Percentiles rank a stretch among this genome's conserved stretches.
phyloP scores from a whole-genome alignment of 2,888 invertebrate genomes.

The Pollenia labialis region DNA sequence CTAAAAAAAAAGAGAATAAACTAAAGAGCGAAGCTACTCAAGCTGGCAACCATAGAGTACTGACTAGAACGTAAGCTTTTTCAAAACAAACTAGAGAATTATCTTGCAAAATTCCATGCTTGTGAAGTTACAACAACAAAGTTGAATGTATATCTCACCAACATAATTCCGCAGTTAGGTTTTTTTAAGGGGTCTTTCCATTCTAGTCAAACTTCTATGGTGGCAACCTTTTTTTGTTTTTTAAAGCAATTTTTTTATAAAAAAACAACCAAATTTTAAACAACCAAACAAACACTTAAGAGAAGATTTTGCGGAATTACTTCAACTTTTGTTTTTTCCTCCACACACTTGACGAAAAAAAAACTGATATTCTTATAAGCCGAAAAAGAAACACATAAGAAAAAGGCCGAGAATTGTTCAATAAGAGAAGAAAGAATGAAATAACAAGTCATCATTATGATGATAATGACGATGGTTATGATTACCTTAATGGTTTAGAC shows the following conservation, averaged over 20 bases:
- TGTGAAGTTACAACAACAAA: too few relatives aligned
- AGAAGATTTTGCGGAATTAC: conserved; percentile 57
- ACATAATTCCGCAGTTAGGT: too few relatives aligned
- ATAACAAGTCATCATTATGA: conserved; percentile 15
- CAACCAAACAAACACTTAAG: conserved; percentile 19
- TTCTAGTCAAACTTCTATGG: too few relatives aligned
- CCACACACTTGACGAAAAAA: conserved; percentile 20
- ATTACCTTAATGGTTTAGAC: conserved; percentile 26
- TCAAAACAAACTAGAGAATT: too few relatives aligned
- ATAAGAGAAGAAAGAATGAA: conserved; percentile 9
- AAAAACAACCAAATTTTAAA: not conserved
- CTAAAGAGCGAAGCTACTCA: conserved; percentile 41
- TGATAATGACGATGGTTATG: conserved; percentile 14
- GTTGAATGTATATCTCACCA: too few relatives aligned
- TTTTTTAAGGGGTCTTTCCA: too few relatives aligned
- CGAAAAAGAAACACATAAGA: conserved; percentile 49
- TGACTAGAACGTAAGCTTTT: too few relatives aligned
- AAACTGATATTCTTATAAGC: conserved; percentile 50
- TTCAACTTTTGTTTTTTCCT: conserved; percentile 1
- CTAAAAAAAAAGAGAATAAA: not conserved
- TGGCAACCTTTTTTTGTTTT: not conserved
- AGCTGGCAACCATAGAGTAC: conserved; percentile 36
- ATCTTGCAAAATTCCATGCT: too few relatives aligned
- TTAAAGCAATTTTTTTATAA: conserved; percentile 34
- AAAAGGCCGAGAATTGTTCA: conserved; percentile 69